A percentile compares a stretch with the other conserved stretches of the same genome.
phyloP scores from a whole-genome alignment of 2,888 invertebrate species.

The Cantharis flavilabris region DNA sequence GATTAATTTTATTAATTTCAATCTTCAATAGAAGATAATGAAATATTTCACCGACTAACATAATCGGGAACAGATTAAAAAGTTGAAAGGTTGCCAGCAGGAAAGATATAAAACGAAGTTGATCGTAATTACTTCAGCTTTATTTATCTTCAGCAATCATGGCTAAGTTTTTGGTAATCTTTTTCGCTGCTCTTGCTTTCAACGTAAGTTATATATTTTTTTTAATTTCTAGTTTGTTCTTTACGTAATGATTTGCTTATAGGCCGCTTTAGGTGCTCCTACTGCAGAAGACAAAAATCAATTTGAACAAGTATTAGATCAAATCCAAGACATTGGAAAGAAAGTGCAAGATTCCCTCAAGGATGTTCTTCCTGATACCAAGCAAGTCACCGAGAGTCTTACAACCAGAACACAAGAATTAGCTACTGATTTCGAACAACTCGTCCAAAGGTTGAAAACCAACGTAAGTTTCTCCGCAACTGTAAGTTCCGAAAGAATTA shows the following conservation, averaged over 20 bases:
- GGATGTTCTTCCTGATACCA: slow-evolving; percentile 4
- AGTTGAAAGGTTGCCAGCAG: background rate
- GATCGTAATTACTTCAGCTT: background rate
- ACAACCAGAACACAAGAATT: background rate
- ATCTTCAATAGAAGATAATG: background rate
- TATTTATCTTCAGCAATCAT: slow-evolving; percentile 26
- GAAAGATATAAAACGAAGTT: background rate
- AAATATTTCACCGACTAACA: background rate
- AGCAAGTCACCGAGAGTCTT: slow-evolving; percentile 4
- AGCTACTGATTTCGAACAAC: slow-evolving; percentile 1
- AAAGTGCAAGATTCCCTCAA: slow-evolving; percentile 1
- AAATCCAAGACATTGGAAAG: slow-evolving; percentile 39
- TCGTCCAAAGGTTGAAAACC: background rate
- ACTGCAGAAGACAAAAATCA: slow-evolving; percentile 35
- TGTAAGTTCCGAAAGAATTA: background rate
- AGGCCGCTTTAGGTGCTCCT: slow-evolving; percentile 36
- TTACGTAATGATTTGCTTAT: background rate
- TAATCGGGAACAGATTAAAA: background rate
- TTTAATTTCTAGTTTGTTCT: background rate
- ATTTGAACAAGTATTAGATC: slow-evolving; percentile 39
- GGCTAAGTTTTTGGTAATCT: slow-evolving; percentile 36
- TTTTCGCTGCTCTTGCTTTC: slow-evolving; percentile 36
- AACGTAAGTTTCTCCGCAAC: background rate
- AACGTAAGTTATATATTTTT: slow-evolving; percentile 38
- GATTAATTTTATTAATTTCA: background rate